Evolutionary conservation across 2,113 vertebrate species (phyloP).

Genomic region (Equus quagga): DNA sequence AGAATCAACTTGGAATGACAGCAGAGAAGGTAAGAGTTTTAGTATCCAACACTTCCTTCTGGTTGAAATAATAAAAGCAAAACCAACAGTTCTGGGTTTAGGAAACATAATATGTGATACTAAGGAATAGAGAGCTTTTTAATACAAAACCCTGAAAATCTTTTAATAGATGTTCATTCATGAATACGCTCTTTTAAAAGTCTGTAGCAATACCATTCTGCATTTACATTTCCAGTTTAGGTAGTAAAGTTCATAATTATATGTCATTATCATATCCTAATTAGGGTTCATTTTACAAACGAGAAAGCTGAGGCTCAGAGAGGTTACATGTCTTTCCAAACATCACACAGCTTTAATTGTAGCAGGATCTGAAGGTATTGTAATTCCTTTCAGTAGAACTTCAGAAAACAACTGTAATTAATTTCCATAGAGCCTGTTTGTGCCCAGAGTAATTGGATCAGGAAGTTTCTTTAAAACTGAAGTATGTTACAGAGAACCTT

Average conservation of each 20-base stretch:
- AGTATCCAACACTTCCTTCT: neutral
- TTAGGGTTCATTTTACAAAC: neutral
- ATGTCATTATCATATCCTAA: neutral
- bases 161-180: neutral
- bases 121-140: neutral
- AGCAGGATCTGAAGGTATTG: neutral
- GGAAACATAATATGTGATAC: neutral
- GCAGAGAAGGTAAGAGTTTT: neutral
- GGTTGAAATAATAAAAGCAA: slow-evolving; percentile 41
- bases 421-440: neutral
- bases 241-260: neutral
- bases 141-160: neutral
- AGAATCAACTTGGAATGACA: slow-evolving; percentile 28
- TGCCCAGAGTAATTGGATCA: slow-evolving; percentile 17
- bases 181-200: neutral
- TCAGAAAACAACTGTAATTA: slow-evolving; percentile 52
- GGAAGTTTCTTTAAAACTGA: slow-evolving; percentile 33
- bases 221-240: slow-evolving; percentile 10
- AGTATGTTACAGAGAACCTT: slow-evolving; percentile 13
- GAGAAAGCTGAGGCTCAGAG: slow-evolving; percentile 19
- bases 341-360: neutral
- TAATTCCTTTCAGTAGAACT: slow-evolving; percentile 16
- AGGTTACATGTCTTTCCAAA: neutral
- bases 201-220: neutral
- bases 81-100: neutral